These are phyloP conservation scores for Gymnosoma rotundatum DNA, from an alignment of 2,888 invertebrate genomes.

Conservation along the genomic window DNA sequence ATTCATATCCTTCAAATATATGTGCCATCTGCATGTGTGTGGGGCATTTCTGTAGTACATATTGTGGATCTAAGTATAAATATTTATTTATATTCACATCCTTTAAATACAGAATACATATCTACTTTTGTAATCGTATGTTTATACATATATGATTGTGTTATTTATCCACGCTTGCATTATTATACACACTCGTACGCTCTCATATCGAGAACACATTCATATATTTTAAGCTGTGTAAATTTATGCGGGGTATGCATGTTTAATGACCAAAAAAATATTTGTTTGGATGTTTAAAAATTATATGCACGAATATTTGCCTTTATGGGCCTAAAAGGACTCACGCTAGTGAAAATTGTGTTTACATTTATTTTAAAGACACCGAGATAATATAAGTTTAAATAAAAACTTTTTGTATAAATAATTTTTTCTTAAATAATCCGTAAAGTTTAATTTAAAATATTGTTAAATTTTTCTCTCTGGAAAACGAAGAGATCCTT, in stretches of 20 bases:
- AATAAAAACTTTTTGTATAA: too few species aligned
- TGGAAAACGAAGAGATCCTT: too few species aligned
- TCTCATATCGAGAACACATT: slow-evolving; percentile 4
- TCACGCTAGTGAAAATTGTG: neutral
- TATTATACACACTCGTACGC: slow-evolving; percentile 8
- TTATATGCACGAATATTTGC: neutral
- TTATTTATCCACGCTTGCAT: slow-evolving; percentile 18
- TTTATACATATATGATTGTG: neutral
- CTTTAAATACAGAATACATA: neutral
- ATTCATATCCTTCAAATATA: neutral
- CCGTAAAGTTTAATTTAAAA: too few species aligned
- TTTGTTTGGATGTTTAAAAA: slow-evolving; percentile 58
- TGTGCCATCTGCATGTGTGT: slow-evolving; percentile 10
- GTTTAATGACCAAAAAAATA: slow-evolving; percentile 79
- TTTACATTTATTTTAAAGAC: neutral
- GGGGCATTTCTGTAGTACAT: slow-evolving; percentile 1
- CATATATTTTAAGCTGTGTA: slow-evolving; percentile 49
- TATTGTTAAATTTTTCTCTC: too few species aligned
- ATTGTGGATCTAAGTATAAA: slow-evolving; percentile 59
- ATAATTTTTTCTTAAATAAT: too few species aligned
- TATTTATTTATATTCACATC: slow-evolving; percentile 59
- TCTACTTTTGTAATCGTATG: slow-evolving; percentile 1
- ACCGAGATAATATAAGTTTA: too few species aligned
- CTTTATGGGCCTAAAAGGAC: slow-evolving; percentile 8
- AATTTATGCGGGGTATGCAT: slow-evolving; percentile 75